Base-by-base conservation (phyloP, 2,113 vertebrate species). In the Brachionichthys hirsutus region DNA sequence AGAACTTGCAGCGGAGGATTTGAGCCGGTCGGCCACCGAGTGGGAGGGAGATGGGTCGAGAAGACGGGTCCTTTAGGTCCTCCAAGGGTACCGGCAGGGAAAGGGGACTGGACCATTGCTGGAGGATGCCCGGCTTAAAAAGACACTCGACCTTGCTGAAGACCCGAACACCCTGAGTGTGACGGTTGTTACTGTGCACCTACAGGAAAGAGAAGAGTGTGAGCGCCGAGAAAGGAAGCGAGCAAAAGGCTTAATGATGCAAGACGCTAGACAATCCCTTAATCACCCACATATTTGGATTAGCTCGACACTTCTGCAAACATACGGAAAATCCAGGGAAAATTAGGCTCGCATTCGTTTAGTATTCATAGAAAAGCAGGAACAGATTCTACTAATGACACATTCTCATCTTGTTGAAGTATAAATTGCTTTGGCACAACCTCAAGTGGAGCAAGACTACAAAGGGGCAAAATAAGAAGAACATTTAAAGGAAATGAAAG, bases 171-270 rank as follows among this genome's bases (percentile, higher is more conserved):
- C 93, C 93, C 69, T 92, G 87, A 0, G 92, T 91, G 89, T 94
- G 93, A 66, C 93, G 93, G 86, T 98, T 97, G 88, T 96, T 98
- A 62, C 94, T 95, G 80, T 98, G 95, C 18, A 98, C 94, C 95
- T 97, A 63, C 12, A 44, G 12, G 9, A 47, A 17, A 19, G 24
- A 64, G 36, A n/a, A n/a, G n/a, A n/a, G n/a, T n/a, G n/a, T n/a
- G n/a, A n/a, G n/a, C n/a, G n/a, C n/a, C n/a, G 45, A 1, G 35
- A 43, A n/a, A 18, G 43, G 22, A n/a, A 57, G 45, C 12, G 35
- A 9, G 20, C 56, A 16, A 36, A 2, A 41, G 11, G 22, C 16
- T 17, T 8, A 17, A 38, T 54, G 47, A 60, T 13, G 13, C 62
- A 45, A 67, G 16, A 54, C 19, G 7, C 30, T 24, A 40, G 19